Base-by-base conservation (phyloP, 2,888 invertebrate species). In the Buathra laborator region DNA sequence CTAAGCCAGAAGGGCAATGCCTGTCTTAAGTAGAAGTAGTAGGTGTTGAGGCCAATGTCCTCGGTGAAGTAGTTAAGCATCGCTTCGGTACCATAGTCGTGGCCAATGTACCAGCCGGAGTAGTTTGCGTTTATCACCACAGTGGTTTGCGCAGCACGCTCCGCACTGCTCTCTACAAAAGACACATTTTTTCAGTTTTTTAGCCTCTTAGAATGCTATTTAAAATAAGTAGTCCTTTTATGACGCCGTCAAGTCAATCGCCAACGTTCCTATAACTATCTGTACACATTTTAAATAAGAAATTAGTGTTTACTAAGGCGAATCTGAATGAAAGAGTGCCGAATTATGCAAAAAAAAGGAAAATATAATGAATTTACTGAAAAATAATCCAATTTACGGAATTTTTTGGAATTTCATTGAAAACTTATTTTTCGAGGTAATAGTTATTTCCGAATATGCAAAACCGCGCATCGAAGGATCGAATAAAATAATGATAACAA, bases 41-140 rank as follows among this genome's bases (percentile, higher is more conserved):
- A 96, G 0, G 95, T 91, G 93, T 96, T 97, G 89, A 96, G 94
- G 83, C 96, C 96, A 88, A 97, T 94, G 90, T 97, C 97, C 91
- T 97, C 96, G 46, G 96, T 96, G 94, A 96, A 96, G 94, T 97
- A 97, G 51, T 95, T 94, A 80, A 97, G 88, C 82, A 94, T 95
- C 89, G 95, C 94, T 89, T 97, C 96, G 1, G 94, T 91, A 87
- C 95, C 95, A 87, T 94, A 94, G 89, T 95, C 95, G 2, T 87
- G 89, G 16, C 94, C 92, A 53, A 94, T 90, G 93, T 95, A 89
- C 95, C 95, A 91, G 88, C 94, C 95, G 14, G 95, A 95, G 89
- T 96, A 96, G 92, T 96, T 96, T 19, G 95, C 94, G 80, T 95
- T 95, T 89, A 95, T 94, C 37, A 95, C 92, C 87, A 94, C 95